Base-by-base conservation (phyloP, 2,888 invertebrate genomes). In the Actias luna region DNA sequence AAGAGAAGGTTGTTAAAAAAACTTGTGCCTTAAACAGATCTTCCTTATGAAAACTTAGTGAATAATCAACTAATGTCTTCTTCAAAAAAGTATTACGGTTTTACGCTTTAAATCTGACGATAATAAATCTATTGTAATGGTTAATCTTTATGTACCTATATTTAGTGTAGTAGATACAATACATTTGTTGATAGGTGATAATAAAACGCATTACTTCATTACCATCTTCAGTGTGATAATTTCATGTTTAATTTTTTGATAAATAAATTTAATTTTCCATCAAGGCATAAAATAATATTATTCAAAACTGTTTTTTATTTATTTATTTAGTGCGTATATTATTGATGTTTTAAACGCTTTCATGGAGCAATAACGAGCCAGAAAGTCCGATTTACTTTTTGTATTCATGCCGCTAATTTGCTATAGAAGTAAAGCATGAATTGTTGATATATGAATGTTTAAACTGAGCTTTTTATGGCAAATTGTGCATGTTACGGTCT, bases 61-160 rank as follows among this genome's bases (percentile, higher is more conserved):
- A 73, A 74, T 72, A 76, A 72, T 70, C 67, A 67, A 72, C 71
- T 67, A 70, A 72, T 25, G 25, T 70, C 73, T 72, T 77, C 77
- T 82, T 83, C 78, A 74, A 76, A 76, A 82, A 88, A 89, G 89
- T 91, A 91, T 91, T 88, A 91, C 83, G 89, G 88, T 89, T 87
- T 76, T 84, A 89, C 84, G 90, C 90, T 90, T 91, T 91, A 90
- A 90, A 87, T 86, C 81, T 78, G 80, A 85, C 79, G 75, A 78
- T 84, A 78, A 83, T 82, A 80, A 83, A 79, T 74, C 42, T 52
- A 72, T 67, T n/a, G 62, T 59, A 72, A 75, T 70, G 73, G 71
- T 72, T 73, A 72, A 72, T 71, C 70, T 76, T 71, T 76, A 71
- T 69, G 69, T 50, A 71, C 71, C 69, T 76, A 70, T 77, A 70